Base-by-base conservation (phyloP, 2,888 invertebrate species). In the Philereme vetulata region DNA sequence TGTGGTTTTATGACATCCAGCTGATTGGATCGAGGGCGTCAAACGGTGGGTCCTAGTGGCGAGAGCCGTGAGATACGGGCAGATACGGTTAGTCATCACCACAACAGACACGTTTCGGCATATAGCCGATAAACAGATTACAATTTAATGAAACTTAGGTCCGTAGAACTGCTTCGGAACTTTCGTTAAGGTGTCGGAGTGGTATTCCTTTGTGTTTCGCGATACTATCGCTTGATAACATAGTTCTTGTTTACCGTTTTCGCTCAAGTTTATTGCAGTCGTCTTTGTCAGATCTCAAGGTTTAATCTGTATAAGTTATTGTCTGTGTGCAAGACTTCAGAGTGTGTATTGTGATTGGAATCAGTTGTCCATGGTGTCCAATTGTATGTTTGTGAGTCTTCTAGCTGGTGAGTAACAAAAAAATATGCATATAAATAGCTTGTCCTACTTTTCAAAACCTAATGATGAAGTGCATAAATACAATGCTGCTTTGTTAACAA, bases 11-110 rank as follows among this genome's bases (percentile, higher is more conserved):
- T 76, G 83, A 82, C 77, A 76, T 83, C 80, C 91, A 91, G 90
- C 90, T 91, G 91, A 90, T 88, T 85, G 71, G 76, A 74, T 75
- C 71, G 86, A 86, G 88, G 90, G 88, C 89, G 90, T 90, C 81
- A 80, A 76, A 74, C 69, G 75, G 77, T 78, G 81, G 78, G 77
- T 79, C 78, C 74, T 75, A 74, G 72, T 73, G 72, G 78, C 76
- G 82, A 84, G 86, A 85, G 85, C 81, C 75, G 76, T 70, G 69
- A 79, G 85, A 84, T 85, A 86, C 82, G 82, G 80, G 70, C 80
- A 85, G 84, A 83, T 77, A 80, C 82, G 81, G 87, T 91, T 90
- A 91, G 91, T 91, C 91, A 90, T 88, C 88, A 80, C 71, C 76
- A 77, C 70, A 78, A 80, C 78, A 88, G 83, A 85, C 82, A 84